phyloP scores from a whole-genome alignment of 1,140 invertebrate species.

The Zaprionus gabonicus region DNA sequence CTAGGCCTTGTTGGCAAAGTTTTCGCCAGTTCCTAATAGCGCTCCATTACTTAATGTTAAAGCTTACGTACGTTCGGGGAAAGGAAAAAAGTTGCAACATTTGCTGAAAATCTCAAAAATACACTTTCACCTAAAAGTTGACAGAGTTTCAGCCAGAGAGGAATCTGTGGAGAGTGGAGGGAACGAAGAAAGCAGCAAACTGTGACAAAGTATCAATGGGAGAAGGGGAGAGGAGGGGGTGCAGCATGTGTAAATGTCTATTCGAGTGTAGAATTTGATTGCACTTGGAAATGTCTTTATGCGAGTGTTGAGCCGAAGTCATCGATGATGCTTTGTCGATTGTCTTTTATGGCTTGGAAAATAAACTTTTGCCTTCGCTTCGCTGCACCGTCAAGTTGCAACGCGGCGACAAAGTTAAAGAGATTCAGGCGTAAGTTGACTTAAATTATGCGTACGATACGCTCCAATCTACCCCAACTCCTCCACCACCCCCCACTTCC shows the following conservation, averaged over 20 bases:
- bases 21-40: conserved; percentile 48
- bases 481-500: too few relatives aligned
- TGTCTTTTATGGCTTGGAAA: conserved; percentile 83
- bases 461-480: neutral
- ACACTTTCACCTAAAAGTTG: conserved; percentile 79
- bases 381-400: conserved; percentile 51
- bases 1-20: conserved; percentile 35
- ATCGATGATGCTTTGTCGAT: conserved; percentile 70
- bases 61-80: conserved; percentile 52
- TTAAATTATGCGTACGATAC: conserved; percentile 77
- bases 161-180: neutral
- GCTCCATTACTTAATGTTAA: conserved; percentile 74
- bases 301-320: conserved; percentile 62
- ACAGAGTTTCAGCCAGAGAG: conserved; percentile 48
- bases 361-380: conserved; percentile 77
- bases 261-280: conserved; percentile 82
- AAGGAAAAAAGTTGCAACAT: conserved; percentile 59
- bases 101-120: conserved; percentile 59
- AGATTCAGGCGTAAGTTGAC: conserved; percentile 76
- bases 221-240: neutral
- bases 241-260: conserved; percentile 69
- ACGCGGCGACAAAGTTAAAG: conserved; percentile 45
- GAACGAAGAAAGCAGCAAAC: conserved; percentile 52
- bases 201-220: conserved; percentile 68
- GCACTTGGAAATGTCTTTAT: conserved; percentile 81